Evolutionary conservation across 1,140 invertebrate species (phyloP).

Genomic region (Steinernema feltiae): DNA sequence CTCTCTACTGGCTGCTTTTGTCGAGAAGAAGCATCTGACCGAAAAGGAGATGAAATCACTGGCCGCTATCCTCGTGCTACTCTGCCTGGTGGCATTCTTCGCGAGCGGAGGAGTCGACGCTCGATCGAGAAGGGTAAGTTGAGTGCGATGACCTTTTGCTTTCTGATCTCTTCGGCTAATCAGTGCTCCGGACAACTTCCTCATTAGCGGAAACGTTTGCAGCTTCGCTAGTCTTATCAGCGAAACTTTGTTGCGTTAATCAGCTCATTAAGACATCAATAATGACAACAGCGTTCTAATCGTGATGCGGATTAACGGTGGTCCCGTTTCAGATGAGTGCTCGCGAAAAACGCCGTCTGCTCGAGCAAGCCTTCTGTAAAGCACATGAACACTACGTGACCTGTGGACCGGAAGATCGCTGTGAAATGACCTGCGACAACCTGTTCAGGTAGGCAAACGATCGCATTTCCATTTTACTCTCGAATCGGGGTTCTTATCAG

Average conservation of each 20-base stretch:
- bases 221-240: background rate
- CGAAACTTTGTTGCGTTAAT: background rate
- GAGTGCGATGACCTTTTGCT: background rate
- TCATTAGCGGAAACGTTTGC: background rate
- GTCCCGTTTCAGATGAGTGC: background rate
- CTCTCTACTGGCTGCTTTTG: background rate
- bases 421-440: constrained; percentile 8
- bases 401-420: constrained; percentile 3
- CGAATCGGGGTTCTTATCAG: background rate
- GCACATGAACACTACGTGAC: constrained; percentile 8
- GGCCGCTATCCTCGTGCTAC: background rate
- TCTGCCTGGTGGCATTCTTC: constrained; percentile 10
- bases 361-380: background rate
- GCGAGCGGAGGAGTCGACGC: background rate
- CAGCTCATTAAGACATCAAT: background rate
- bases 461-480: background rate
- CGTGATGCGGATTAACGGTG: background rate
- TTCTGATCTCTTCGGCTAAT: background rate
- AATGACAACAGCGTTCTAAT: background rate
- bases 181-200: background rate
- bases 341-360: background rate
- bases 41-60: background rate
- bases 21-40: background rate
- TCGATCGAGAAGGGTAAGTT: background rate
- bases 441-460: background rate